Percentiles rank a stretch among this genome's conserved stretches.
Conservation (phyloP, 2,113 vertebrate genomes). For the Forbesichthys papilliferus region DNA sequence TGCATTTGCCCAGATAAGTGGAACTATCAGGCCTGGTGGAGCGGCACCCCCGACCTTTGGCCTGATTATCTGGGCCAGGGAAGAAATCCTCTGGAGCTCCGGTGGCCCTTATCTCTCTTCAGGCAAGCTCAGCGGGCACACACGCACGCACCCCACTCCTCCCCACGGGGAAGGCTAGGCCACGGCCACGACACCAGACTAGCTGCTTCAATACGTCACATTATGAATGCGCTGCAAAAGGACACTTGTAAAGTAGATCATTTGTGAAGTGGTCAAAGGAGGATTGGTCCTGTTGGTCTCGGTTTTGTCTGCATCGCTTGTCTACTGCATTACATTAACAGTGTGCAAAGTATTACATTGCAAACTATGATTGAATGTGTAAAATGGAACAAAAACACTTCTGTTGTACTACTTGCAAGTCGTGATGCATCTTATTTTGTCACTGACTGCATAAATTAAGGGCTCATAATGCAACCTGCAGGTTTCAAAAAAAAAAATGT, state of each 20-base stretch:
- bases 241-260: conserved; percentile 6
- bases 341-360: too few species aligned
- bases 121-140: conserved; percentile 20
- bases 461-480: too few species aligned
- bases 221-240: conserved; percentile 4
- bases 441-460: too few species aligned
- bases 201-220: conserved; percentile 9
- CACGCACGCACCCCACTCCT: background rate
- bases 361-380: too few species aligned
- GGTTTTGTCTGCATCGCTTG: background rate
- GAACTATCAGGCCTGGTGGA: conserved; percentile 15
- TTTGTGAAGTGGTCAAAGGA: background rate
- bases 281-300: background rate
- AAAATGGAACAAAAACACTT: too few species aligned
- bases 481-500: too few species aligned
- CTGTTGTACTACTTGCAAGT: background rate
- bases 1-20: background rate
- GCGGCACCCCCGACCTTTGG: conserved; percentile 34
- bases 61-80: conserved; percentile 41
- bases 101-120: conserved; percentile 40
- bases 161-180: background rate
- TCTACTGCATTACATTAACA: background rate
- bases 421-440: too few species aligned
- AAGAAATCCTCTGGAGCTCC: conserved; percentile 33
- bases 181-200: background rate